These are phyloP conservation scores for Leptestheria dahalacensis DNA, from an alignment of 1,140 invertebrate species.

Conservation along the genomic window DNA sequence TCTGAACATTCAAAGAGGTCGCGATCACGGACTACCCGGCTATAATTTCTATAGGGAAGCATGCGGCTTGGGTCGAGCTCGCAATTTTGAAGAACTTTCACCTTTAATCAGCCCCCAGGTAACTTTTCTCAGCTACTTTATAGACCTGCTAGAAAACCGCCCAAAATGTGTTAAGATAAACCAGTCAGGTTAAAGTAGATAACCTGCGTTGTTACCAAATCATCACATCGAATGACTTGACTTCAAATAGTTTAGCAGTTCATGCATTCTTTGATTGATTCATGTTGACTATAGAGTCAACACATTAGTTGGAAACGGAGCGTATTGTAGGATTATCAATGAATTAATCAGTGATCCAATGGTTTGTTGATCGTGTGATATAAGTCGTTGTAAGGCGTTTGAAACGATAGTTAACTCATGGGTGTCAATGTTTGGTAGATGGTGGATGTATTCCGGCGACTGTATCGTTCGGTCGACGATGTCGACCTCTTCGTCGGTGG, in stretches of 20 bases:
- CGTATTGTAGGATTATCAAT: too few species aligned
- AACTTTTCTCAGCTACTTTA: constrained; percentile 22
- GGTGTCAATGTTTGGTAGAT: constrained; percentile 5
- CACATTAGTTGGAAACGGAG: too few species aligned
- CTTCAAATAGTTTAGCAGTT: background rate
- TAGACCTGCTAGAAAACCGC: background rate
- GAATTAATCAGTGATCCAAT: too few species aligned
- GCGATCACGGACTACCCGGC: constrained; percentile 70
- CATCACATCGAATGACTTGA: background rate
- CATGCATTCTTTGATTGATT: background rate
- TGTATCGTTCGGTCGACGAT: constrained; percentile 27
- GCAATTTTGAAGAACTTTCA: constrained; percentile 51
- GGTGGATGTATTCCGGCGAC: background rate
- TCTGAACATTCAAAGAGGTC: constrained; percentile 69
- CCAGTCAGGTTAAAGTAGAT: background rate
- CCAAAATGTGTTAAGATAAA: background rate
- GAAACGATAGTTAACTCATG: too few species aligned
- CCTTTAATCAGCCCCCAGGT: constrained; percentile 57
- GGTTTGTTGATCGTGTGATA: too few species aligned
- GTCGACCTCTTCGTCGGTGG: constrained; percentile 30
- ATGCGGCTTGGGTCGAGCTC: constrained; percentile 56
- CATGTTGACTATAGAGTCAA: background rate
- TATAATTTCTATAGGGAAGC: constrained; percentile 67
- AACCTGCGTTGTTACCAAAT: background rate
- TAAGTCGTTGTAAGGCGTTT: too few species aligned